Percentiles rank a stretch among this genome's conserved stretches.
Conservation (phyloP, 1,140 invertebrate genomes). For the Drosophila sucinea region DNA sequence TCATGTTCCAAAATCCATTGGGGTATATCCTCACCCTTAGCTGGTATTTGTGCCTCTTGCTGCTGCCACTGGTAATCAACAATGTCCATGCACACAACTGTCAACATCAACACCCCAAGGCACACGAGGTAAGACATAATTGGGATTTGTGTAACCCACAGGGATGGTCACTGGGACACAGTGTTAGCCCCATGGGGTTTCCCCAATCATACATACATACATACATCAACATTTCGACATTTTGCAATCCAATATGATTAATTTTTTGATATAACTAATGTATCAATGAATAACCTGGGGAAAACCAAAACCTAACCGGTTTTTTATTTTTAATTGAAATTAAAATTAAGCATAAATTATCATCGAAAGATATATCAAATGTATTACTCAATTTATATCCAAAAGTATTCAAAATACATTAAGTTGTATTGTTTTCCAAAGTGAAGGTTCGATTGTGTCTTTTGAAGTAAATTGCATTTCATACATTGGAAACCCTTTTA, state of each 20-base stretch:
- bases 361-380: neutral
- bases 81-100: conserved; percentile 67
- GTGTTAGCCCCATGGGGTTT: neutral
- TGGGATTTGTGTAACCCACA: neutral
- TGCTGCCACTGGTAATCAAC: conserved; percentile 38
- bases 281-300: neutral
- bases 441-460: no score
- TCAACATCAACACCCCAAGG: conserved; percentile 79
- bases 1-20: conserved; percentile 4
- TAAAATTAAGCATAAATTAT: neutral
- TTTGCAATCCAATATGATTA: neutral
- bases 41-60: conserved; percentile 18
- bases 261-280: neutral
- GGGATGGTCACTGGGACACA: neutral
- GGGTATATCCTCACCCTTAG: conserved; percentile 26
- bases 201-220: no score
- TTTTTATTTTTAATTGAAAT: neutral
- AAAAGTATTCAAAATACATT: no score
- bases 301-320: neutral
- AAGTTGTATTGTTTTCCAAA: no score
- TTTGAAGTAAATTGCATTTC: no score
- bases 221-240: neutral
- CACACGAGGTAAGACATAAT: conserved; percentile 71
- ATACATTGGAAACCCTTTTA: no score
- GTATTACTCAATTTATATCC: neutral